Base-by-base conservation (phyloP, 2,888 invertebrate species). In the Nipponacmea schrenckii region DNA sequence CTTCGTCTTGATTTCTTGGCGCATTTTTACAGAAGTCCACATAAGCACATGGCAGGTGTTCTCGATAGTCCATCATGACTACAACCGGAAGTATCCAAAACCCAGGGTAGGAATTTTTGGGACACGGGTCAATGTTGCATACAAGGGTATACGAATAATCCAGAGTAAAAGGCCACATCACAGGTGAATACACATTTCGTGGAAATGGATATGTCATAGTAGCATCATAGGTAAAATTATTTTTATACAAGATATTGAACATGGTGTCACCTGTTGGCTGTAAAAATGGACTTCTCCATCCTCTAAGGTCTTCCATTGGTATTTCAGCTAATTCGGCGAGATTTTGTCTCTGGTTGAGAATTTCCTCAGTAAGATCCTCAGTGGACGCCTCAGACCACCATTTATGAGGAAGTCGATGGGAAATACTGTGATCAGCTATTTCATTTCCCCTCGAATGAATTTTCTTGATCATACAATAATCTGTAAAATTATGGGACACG, bases 401-500 rank as follows among this genome's bases (percentile, higher is more conserved):
- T 17, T 66, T 56, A 46, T 79, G 74, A 10, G 83, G 83, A 97
- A 97, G 77, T 24, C 74, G 78, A 69, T 85, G 85, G 0, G 83
- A 81, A 10, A 85, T 82, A 68, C 84, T 84, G 66, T 84, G 83
- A 1, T 79, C 78, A 2, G 82, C 83, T n/a, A 83, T 81, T 65
- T 82, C 83, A 77, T 82, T 81, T 1, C 84, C 84, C 31, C 79
- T 74, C n/a, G 78, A 74, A 69, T 84, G 78, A 45, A 85, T 81
- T 27, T 83, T 80, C 46, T 78, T 70, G n/a, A 85, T 83, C 92
- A 97, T 96, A 90, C 96, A 95, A 91, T 98, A 98, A 91, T 98
- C 97, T 70, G 98, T 98, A 97, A 98, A 98, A 90, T 98, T 98
- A 90, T 98, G 98, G 67, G 97, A 97, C 77, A 98, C 96, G 90